A percentile compares a stretch with the other conserved stretches of the same genome.
phyloP scores from a whole-genome alignment of 1,140 invertebrate genomes.

The Drosophila cardini region DNA sequence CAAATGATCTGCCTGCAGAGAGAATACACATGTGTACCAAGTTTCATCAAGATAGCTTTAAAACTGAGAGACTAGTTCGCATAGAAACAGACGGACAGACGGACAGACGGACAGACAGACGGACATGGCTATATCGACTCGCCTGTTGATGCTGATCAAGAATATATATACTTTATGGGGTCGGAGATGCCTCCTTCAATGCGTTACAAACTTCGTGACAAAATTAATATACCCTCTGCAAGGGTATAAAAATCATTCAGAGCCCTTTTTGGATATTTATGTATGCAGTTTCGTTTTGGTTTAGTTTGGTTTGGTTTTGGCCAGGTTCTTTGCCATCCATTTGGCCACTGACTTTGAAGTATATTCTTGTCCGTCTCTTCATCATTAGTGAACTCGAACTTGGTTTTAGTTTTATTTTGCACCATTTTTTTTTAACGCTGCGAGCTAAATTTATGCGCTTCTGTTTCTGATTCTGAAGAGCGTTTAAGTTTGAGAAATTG shows the following conservation, averaged over 20 bases:
- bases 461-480: slow-evolving; percentile 65
- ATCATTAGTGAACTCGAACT: slow-evolving; percentile 62
- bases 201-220: too few relatives aligned
- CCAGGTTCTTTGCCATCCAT: slow-evolving; percentile 28
- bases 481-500: slow-evolving; percentile 73
- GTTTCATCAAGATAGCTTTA: too few relatives aligned
- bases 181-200: too few relatives aligned
- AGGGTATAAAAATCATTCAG: slow-evolving; percentile 28
- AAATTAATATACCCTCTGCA: too few relatives aligned
- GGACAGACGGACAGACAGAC: too few relatives aligned
- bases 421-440: slow-evolving; percentile 48
- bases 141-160: too few relatives aligned
- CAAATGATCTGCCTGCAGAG: too few relatives aligned
- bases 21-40: too few relatives aligned
- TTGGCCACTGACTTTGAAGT: slow-evolving; percentile 38
- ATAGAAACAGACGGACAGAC: too few relatives aligned
- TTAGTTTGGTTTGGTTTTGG: neutral
- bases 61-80: too few relatives aligned
- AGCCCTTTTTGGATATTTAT: slow-evolving; percentile 47
- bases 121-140: too few relatives aligned
- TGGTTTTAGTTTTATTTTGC: slow-evolving; percentile 48
- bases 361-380: slow-evolving; percentile 25
- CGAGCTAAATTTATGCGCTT: slow-evolving; percentile 72
- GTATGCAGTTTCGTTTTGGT: slow-evolving; percentile 56
- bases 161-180: too few relatives aligned